phyloP scores from a whole-genome alignment of 2,113 vertebrate species.

The Syngnathus typhle region DNA sequence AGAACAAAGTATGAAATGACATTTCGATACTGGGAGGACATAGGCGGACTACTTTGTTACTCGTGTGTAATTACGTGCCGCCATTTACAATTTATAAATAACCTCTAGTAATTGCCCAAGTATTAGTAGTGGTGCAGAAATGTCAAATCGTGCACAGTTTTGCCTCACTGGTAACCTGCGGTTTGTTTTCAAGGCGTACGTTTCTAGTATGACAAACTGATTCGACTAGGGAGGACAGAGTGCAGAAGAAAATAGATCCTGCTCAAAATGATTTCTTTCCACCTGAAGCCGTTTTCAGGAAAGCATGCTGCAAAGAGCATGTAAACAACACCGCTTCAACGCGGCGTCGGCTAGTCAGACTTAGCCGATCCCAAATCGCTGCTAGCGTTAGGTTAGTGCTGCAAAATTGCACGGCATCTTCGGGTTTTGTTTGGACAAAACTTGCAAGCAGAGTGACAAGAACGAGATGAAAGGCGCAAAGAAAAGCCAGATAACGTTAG shows the following conservation, averaged over 20 bases:
- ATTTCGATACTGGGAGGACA: no score
- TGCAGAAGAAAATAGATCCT: not conserved
- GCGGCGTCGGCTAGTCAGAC: not conserved
- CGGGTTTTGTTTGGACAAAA: no score
- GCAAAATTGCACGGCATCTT: not conserved
- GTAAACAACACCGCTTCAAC: not conserved
- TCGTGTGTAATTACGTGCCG: not conserved
- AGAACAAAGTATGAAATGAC: no score
- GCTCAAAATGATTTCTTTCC: not conserved
- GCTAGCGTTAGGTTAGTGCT: not conserved
- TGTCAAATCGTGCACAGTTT: no score
- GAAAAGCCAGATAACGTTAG: slow-evolving; percentile 25
- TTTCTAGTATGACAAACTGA: not conserved
- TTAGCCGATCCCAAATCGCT: not conserved
- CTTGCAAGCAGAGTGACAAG: not conserved
- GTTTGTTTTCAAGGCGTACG: not conserved
- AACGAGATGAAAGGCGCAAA: not conserved
- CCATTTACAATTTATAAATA: no score
- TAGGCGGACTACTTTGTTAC: no score
- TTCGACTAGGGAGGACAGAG: no score
- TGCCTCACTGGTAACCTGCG: not conserved
- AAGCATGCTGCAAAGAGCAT: not conserved
- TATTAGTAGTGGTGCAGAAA: not conserved
- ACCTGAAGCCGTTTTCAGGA: not conserved
- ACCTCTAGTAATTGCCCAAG: not conserved